These are phyloP conservation scores for Gasterosteus aculeatus DNA, from an alignment of 2,113 vertebrate species.

Conservation along the genomic window DNA sequence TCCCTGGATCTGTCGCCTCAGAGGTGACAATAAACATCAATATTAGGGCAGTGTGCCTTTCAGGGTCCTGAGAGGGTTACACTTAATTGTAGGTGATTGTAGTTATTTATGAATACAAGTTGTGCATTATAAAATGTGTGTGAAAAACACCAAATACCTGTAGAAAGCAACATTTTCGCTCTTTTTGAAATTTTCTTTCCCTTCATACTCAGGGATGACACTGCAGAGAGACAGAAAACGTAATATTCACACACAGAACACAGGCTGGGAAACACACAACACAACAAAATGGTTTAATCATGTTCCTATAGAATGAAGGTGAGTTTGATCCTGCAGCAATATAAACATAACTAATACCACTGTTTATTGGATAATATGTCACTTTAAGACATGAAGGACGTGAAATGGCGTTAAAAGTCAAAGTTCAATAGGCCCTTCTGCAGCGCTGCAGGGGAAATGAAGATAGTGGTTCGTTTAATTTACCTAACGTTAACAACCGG, in stretches of 20 bases:
- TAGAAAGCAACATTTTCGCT: conserved; percentile 78
- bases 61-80: neutral
- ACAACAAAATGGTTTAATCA: too few relatives aligned
- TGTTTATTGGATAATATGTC: neutral
- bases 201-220: conserved; percentile 60
- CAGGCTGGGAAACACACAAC: neutral
- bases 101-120: neutral
- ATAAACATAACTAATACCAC: neutral
- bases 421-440: neutral
- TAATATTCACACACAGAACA: neutral
- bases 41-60: neutral
- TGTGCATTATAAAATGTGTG: neutral
- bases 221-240: conserved; percentile 32
- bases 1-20: conserved; percentile 85
- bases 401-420: neutral
- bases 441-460: neutral
- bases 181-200: conserved; percentile 71
- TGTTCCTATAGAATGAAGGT: neutral
- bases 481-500: conserved; percentile 47
- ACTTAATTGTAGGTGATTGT: neutral
- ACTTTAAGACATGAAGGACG: neutral
- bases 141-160: conserved; percentile 56
- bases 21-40: neutral
- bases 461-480: neutral
- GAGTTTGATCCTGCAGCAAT: neutral